Conservation (phyloP, 35 echinoderm and acorn worm species). For the Heliocidaris erythrogramma region DNA sequence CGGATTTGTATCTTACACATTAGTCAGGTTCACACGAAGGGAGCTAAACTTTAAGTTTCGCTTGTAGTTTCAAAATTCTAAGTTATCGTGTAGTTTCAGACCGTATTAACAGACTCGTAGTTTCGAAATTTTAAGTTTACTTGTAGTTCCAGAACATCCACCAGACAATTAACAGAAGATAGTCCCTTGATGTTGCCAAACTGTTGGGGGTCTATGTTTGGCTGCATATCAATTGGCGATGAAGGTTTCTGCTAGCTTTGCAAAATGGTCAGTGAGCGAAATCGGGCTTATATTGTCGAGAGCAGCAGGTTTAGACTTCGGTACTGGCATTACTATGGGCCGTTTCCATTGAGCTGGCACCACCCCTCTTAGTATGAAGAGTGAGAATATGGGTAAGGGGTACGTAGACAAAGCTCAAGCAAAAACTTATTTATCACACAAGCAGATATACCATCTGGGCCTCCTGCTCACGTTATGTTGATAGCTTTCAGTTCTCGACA, state of each 20-base stretch:
- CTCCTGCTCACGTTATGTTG: neutral
- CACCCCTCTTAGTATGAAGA: neutral
- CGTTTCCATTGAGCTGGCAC: neutral
- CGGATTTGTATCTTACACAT: neutral
- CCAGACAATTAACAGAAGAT: neutral
- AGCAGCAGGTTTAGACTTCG: neutral
- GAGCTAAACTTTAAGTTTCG: too few relatives aligned
- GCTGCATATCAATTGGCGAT: neutral
- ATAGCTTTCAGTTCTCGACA: neutral
- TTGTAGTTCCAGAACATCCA: too few relatives aligned
- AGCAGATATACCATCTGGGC: neutral
- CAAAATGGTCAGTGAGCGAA: conserved; percentile 34
- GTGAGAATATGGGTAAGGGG: neutral
- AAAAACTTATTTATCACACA: neutral
- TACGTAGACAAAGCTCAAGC: neutral
- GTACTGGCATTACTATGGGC: neutral
- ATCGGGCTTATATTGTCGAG: neutral
- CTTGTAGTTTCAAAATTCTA: too few relatives aligned
- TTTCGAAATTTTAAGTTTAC: too few relatives aligned
- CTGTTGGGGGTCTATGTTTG: neutral
- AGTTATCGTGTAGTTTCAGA: too few relatives aligned
- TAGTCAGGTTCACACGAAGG: too few relatives aligned
- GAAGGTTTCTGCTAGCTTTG: conserved; percentile 3
- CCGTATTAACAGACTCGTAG: too few relatives aligned
- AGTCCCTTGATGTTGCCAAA: conserved; percentile 22